Evolutionary conservation across 2,888 invertebrate species (phyloP).

Genomic region (Leptinotarsa rubiginosa): DNA sequence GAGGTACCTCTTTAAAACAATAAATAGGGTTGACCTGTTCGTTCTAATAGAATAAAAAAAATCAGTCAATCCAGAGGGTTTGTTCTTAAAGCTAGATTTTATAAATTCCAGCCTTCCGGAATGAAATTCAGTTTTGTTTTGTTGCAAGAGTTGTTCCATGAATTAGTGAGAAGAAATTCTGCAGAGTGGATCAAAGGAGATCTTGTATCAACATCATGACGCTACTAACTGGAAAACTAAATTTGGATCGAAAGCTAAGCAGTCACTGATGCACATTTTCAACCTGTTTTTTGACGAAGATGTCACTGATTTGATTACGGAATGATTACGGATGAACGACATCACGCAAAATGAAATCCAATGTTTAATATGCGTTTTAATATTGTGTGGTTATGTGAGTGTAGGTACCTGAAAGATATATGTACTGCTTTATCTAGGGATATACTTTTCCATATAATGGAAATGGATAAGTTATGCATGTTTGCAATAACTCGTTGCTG

Average conservation of each 20-base stretch:
- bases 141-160: too few relatives aligned
- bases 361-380: not conserved
- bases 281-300: not conserved
- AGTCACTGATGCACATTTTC: not conserved
- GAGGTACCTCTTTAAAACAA: too few relatives aligned
- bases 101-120: too few relatives aligned
- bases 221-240: not conserved
- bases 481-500: too few relatives aligned
- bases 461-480: too few relatives aligned
- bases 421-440: not conserved
- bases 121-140: too few relatives aligned
- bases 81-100: too few relatives aligned
- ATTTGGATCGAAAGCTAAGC: not conserved
- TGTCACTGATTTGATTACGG: not conserved
- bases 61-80: too few relatives aligned
- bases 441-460: not conserved
- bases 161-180: too few relatives aligned
- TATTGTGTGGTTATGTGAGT: not conserved
- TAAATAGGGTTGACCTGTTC: too few relatives aligned
- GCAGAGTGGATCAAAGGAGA: too few relatives aligned
- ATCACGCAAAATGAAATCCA: not conserved
- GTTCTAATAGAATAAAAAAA: too few relatives aligned
- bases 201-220: not conserved
- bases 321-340: not conserved
- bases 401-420: not conserved